Base-by-base conservation (phyloP, 2,113 vertebrate species). In the Hymenochirus boettgeri region DNA sequence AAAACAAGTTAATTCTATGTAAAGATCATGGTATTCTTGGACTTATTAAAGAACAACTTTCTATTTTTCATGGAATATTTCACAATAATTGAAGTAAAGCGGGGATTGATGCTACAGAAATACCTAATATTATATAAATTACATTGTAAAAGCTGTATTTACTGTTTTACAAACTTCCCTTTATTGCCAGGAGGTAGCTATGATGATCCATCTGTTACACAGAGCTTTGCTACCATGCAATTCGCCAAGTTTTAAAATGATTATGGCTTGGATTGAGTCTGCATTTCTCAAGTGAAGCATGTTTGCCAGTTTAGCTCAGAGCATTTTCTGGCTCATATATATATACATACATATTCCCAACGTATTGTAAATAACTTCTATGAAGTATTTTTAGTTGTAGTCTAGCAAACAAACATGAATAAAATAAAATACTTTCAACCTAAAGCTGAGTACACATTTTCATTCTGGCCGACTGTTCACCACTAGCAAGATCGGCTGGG, bases 221-320 rank as follows among this genome's bases (percentile, higher is more conserved):
- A 47, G 57, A 48, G 21, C 47, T 22, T n/a, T 48, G 45, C 29
- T 24, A 42, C 64, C 56, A 59, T 67, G 47, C 58, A 57, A 52
- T 59, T 42, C 21, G 64, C 64, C 64, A 67, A 59, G 31, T 42
- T 26, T 56, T n/a, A 52, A 25, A 21, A 45, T 59, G 48, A 52
- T 53, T 59, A 47, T 37, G 29, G n/a, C 39, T 58, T 56, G 47
- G 57, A 45, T 42, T 19, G 22, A 51, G 56, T 47, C 56, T 59
- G 23, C 46, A 59, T 51, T 52, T 65, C 33, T 67, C 47, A 59
- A 27, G 25, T 52, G 55, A 55, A 67, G 56, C 50, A 42, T 31
- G n/a, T 45, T 15, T 67, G 64, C 64, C 64, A 59, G 47, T 59
- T 67, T 67, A 42, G 64, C 64, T 67, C 50, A 19, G 53, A 59